phyloP scores from a whole-genome alignment of 2,113 vertebrate species.

The Neotoma lepida region DNA sequence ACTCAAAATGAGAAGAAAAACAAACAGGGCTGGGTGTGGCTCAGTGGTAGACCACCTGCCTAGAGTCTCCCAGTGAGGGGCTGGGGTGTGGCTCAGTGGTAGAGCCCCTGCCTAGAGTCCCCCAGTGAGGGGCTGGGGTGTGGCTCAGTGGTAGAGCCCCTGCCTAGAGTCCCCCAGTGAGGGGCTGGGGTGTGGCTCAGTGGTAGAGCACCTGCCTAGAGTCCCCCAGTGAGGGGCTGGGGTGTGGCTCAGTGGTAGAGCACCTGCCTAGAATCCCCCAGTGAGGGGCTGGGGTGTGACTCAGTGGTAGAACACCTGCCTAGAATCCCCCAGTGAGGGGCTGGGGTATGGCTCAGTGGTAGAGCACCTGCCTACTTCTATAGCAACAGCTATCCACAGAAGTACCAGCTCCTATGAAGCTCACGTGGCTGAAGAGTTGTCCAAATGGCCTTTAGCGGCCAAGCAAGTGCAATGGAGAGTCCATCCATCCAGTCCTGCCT shows the following conservation, averaged over 20 bases:
- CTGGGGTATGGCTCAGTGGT: background rate
- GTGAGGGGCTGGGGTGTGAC: background rate
- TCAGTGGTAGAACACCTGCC: too few relatives aligned
- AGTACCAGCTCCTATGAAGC: background rate
- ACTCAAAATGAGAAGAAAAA: background rate
- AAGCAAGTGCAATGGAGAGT: background rate
- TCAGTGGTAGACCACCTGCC: background rate
- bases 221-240: background rate
- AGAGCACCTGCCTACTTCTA: background rate
- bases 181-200: background rate
- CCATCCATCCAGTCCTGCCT: background rate
- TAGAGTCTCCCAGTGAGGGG: background rate
- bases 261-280: background rate
- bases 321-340: background rate
- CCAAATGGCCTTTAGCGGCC: background rate
- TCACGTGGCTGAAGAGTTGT: background rate
- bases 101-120: background rate
- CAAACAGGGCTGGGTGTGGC: background rate
- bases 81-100: background rate
- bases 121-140: background rate
- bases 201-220: background rate
- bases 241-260: background rate
- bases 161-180: background rate
- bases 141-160: background rate
- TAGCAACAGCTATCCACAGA: background rate